Evolutionary conservation across 2,113 vertebrate genomes (phyloP).

Genomic region (Synchiropus splendidus): DNA sequence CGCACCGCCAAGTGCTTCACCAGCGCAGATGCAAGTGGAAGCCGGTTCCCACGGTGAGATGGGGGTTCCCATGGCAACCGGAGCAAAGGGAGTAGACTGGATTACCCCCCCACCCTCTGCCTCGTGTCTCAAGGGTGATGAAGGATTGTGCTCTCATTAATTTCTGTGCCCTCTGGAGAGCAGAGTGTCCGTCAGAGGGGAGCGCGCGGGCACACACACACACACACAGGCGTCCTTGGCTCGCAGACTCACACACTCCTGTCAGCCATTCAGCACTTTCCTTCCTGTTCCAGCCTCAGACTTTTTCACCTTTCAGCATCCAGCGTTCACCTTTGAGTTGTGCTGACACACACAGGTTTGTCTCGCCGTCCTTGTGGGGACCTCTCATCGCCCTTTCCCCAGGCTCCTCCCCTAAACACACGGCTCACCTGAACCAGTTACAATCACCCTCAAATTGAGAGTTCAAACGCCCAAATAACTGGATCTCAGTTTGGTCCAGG

Average conservation of each 20-base stretch:
- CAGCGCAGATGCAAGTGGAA: constrained; percentile 53
- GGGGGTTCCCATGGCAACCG: constrained; percentile 64
- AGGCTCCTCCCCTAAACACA: not conserved
- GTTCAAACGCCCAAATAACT: too few species aligned
- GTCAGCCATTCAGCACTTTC: constrained; percentile 38
- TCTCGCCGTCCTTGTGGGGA: too few species aligned
- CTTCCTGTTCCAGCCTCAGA: constrained; percentile 8
- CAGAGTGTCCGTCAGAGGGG: constrained; percentile 53
- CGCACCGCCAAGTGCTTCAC: too few species aligned
- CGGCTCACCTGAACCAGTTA: too few species aligned
- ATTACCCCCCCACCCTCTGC: constrained; percentile 37
- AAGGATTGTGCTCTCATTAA: constrained; percentile 68
- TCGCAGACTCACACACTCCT: constrained; percentile 43
- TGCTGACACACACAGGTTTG: constrained; percentile 10
- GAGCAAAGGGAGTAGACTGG: constrained; percentile 60
- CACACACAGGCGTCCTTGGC: constrained; percentile 49
- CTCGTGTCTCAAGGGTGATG: constrained; percentile 61
- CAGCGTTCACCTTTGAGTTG: constrained; percentile 4
- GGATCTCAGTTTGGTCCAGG: too few species aligned
- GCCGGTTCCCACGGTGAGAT: constrained; percentile 65
- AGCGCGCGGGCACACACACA: too few species aligned
- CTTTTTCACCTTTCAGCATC: constrained; percentile 22
- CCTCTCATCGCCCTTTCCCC: constrained; percentile 4
- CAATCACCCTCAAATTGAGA: too few species aligned
- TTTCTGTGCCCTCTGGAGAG: constrained; percentile 59